phyloP scores from a whole-genome alignment of 2,888 invertebrate genomes.

The Drosophila mayaguana region DNA sequence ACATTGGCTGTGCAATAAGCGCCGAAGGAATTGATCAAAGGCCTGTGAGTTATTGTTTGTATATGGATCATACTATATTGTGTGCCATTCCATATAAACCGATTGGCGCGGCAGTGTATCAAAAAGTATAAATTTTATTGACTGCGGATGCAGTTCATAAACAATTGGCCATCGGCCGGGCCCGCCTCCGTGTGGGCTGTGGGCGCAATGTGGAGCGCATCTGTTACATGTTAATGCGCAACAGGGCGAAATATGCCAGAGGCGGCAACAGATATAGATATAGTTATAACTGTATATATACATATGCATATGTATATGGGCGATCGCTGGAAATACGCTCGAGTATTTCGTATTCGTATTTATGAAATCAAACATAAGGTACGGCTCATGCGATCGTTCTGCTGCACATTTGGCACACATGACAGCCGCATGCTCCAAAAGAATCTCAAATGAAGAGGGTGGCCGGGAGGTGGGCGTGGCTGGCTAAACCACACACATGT shows the following conservation, averaged over 20 bases:
- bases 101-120: slow-evolving; percentile 57
- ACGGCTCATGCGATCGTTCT: slow-evolving; percentile 58
- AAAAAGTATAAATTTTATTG: slow-evolving; percentile 78
- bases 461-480: slow-evolving; percentile 11
- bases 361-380: slow-evolving; percentile 80
- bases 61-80: slow-evolving; percentile 38
- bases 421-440: slow-evolving; percentile 72
- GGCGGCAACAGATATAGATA: slow-evolving; percentile 24
- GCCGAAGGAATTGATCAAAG: slow-evolving; percentile 62
- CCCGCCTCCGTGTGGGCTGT: slow-evolving; percentile 20
- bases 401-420: slow-evolving; percentile 78
- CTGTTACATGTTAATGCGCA: slow-evolving; percentile 80
- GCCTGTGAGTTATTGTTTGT: slow-evolving; percentile 33
- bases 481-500: slow-evolving; percentile 57
- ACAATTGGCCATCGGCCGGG: slow-evolving; percentile 54
- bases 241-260: slow-evolving; percentile 57
- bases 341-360: slow-evolving; percentile 70
- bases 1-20: slow-evolving; percentile 15
- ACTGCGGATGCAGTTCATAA: slow-evolving; percentile 82
- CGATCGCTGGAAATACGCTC: slow-evolving; percentile 40
- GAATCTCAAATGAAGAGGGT: slow-evolving; percentile 15
- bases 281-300: slow-evolving; percentile 15
- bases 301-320: slow-evolving; percentile 8
- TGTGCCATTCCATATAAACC: slow-evolving; percentile 17
- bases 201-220: slow-evolving; percentile 80